phyloP scores from a whole-genome alignment of 2,113 vertebrate genomes.

The Mesitornis unicolor region DNA sequence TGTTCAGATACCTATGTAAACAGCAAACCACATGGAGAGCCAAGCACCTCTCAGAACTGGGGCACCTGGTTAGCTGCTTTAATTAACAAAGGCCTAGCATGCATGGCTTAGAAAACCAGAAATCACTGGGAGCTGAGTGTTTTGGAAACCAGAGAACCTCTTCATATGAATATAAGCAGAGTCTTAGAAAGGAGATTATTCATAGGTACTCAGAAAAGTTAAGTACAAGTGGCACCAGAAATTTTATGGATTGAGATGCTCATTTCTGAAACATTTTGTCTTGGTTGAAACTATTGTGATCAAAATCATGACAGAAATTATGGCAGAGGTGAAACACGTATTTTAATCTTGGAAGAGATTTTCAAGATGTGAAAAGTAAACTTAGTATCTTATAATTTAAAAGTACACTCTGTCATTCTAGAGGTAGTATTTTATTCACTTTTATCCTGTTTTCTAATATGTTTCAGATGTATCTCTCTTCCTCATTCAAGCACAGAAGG shows the following conservation, averaged over 20 bases:
- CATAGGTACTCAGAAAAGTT: not conserved
- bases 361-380: slow-evolving; percentile 23
- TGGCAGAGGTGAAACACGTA: not conserved
- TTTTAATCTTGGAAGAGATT: slow-evolving; percentile 6
- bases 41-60: rapidly evolving
- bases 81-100: not conserved
- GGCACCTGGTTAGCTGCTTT: not conserved
- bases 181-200: not conserved
- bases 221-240: not conserved
- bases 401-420: not conserved
- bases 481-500: not conserved
- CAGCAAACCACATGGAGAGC: not conserved
- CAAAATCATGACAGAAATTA: not conserved
- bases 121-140: not conserved
- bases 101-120: not conserved
- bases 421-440: slow-evolving; percentile 27
- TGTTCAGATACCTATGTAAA: not conserved
- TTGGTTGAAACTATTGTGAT: not conserved
- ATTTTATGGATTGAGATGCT: not conserved
- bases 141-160: not conserved
- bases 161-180: not conserved
- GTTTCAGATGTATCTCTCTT: not conserved
- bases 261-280: not conserved
- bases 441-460: not conserved
- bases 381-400: not conserved